Evolutionary conservation across 2,797 vertebrate genomes (phyloP), one percentile per base, ranked within the genome.

Genomic region (Sebastes itinus): DNA sequence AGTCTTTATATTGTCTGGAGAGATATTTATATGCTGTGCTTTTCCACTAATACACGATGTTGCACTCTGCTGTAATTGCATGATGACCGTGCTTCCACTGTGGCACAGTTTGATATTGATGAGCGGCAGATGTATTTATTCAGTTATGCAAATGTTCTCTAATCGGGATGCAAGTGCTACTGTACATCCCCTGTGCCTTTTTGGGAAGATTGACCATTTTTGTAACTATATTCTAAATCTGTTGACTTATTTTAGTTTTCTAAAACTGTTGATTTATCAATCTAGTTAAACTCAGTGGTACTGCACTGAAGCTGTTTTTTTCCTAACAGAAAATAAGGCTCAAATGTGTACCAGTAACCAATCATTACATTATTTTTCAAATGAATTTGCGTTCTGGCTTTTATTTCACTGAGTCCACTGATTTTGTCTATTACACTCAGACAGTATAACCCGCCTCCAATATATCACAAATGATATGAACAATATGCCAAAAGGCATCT

Each of bases 61-160:
- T 93, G 88, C 80, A 87, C 83, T 93, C 87, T 91, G 93, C 87
- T 93, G 90, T 87, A 84, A 83, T 87, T 90, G 84, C 83, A 93
- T 95, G 91, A 95, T 38, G 80, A 89, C 85, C 20, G 89, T 87
- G 92, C 72, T 77, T 74, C 73, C 55, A 27, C 77, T 67, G 66
- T 67, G 60, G 80, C 86, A 77, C 83, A 46, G 91, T 94, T 92
- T 91, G 92, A 94, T 82, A 82, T 86, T 71, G 71, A 89, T 88
- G 79, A 84, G 80, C 90, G 91, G 92, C 92, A 90, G 91, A 94
- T 90, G 93, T 95, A 94, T 95, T 93, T 95, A 95, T 95, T 95
- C 84, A 87, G 23, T 89, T 92, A 92, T 95, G 93, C 93, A 95
- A 94, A 90, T 89, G 78, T 87, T 92, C 74, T 93, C 59, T 73